A percentile compares a stretch with the other conserved stretches of the same genome.
These are phyloP conservation scores for Zaprionus obscuricornis DNA, from an alignment of 2,888 invertebrate genomes.

Conservation along the genomic window DNA sequence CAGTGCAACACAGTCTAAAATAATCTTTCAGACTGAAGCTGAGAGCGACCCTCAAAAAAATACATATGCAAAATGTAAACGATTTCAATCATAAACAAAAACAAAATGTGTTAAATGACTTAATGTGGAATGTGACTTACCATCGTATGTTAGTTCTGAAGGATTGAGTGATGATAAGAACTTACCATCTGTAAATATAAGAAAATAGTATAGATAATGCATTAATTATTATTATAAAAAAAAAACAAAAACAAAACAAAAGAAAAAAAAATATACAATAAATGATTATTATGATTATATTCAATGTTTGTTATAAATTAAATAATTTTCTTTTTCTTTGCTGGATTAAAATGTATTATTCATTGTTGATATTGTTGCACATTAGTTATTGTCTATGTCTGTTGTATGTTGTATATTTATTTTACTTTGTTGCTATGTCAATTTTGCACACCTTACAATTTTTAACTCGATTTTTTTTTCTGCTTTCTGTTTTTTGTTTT, in stretches of 20 bases:
- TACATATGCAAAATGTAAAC: neutral
- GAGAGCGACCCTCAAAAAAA: slow-evolving; percentile 4
- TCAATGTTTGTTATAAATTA: too few species aligned
- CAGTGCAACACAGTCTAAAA: too few species aligned
- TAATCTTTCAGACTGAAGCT: slow-evolving; percentile 4
- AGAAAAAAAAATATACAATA: too few species aligned
- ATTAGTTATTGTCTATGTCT: too few species aligned
- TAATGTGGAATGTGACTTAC: slow-evolving; percentile 82
- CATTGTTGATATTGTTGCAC: neutral
- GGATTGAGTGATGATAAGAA: slow-evolving; percentile 84
- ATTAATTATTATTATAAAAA: slow-evolving; percentile 38
- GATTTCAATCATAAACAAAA: neutral
- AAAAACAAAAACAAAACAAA: slow-evolving; percentile 3
- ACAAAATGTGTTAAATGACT: slow-evolving; percentile 73
- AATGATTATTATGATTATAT: too few species aligned
- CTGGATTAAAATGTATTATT: too few species aligned
- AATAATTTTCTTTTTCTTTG: too few species aligned
- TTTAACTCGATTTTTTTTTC: neutral
- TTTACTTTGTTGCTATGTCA: slow-evolving; percentile 24
- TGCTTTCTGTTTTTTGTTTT: slow-evolving; percentile 14
- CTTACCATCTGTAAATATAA: slow-evolving; percentile 83
- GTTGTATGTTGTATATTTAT: too few species aligned
- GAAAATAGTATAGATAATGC: slow-evolving; percentile 12
- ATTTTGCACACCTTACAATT: slow-evolving; percentile 24
- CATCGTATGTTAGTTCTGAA: slow-evolving; percentile 84